Conservation (phyloP, 2,888 invertebrate genomes). For the Hetaerina titia region DNA sequence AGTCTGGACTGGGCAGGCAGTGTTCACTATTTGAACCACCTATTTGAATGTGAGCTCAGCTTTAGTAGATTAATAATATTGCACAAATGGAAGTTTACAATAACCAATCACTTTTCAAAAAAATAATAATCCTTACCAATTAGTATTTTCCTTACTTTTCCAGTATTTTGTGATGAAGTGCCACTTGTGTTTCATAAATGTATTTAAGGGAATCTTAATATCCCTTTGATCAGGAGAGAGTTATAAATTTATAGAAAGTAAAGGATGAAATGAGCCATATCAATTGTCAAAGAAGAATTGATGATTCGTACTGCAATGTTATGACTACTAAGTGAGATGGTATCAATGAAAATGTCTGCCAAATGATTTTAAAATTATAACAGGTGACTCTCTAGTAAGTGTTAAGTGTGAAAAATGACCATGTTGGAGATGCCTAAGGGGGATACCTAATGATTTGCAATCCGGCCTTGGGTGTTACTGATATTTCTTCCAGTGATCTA, state of each 20-base stretch:
- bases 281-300: slow-evolving; percentile 71
- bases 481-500: slow-evolving; percentile 72
- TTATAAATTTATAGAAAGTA: slow-evolving; percentile 70
- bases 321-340: slow-evolving; percentile 70
- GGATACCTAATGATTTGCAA: slow-evolving; percentile 67
- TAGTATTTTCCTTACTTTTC: slow-evolving; percentile 82
- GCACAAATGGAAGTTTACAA: slow-evolving; percentile 69
- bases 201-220: slow-evolving; percentile 69
- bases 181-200: slow-evolving; percentile 81
- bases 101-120: slow-evolving; percentile 69
- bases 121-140: slow-evolving; percentile 74
- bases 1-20: slow-evolving; percentile 68
- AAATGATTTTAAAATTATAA: slow-evolving; percentile 70
- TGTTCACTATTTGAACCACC: slow-evolving; percentile 69
- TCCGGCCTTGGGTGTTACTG: slow-evolving; percentile 70
- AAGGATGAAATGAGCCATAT: slow-evolving; percentile 71
- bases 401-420: slow-evolving; percentile 68
- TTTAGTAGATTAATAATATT: slow-evolving; percentile 77
- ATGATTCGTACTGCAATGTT: slow-evolving; percentile 70
- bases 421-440: slow-evolving; percentile 67
- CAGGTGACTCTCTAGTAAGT: slow-evolving; percentile 65
- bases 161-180: slow-evolving; percentile 85
- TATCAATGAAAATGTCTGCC: slow-evolving; percentile 71
- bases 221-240: slow-evolving; percentile 69
- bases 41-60: slow-evolving; percentile 74